Base-by-base conservation (phyloP, 2,113 vertebrate species). In the Caretta caretta region DNA sequence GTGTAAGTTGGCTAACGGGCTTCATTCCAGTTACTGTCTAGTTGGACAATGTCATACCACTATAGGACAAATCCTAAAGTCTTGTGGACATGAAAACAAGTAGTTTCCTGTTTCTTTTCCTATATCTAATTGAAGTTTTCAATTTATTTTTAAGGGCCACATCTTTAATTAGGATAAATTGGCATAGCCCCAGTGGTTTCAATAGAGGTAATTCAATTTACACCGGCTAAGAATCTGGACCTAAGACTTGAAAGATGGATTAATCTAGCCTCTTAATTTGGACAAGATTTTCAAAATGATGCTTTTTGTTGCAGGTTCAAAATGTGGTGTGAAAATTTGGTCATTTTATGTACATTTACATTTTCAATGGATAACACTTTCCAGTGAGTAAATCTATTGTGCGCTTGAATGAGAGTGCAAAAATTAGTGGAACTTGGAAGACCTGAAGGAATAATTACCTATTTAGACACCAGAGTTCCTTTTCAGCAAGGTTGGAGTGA, bases 11-110 rank as follows among this genome's bases (percentile, higher is more conserved):
- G 17, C 50, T 94, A 5, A 54, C 69, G 91, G 94, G 82, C 88
- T 96, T 95, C 93, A 85, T 95, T 97, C 90, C 94, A 93, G 83
- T 89, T 91, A 86, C 94, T 82, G 89, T 78, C 50, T 90, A 1
- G 48, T 62, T 87, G 51, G 57, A 88, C 50, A 86, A 80, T 80
- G 59, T 57, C 1, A 3, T 81, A 53, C 65, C 82, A 89, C 46
- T 78, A 89, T 86, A 13, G 88, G 91, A 80, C 11, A 85, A 78
- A n/a, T 76, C 35, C n/a, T 78, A 38, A 62, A 62, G 78, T 29
- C 8, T 51, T 13, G 35, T 88, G 84, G n/a, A 35, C 84, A 78
- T 83, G 84, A 87, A 93, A 94, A 79, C 92, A 88, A 46, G 10
- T 49, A 92, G 10, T 10, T 87, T 59, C 35, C 3, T 62, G 5